Evolutionary conservation across 37 sponge, comb jelly and placozoan species (phyloP), one percentile per base, ranked within the genome.

Genomic region (Agelas oroides): DNA sequence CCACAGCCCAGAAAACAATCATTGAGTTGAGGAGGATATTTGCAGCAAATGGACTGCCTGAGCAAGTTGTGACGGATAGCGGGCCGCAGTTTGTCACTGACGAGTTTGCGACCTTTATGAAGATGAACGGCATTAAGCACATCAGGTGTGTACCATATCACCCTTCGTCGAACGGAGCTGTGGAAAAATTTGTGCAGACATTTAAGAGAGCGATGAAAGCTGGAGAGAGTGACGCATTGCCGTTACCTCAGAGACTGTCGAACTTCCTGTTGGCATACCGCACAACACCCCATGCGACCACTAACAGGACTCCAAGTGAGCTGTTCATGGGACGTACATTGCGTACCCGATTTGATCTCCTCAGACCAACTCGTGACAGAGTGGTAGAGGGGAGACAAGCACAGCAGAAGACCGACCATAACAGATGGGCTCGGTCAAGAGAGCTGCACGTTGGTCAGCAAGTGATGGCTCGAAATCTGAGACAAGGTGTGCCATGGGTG

Each of bases 91-190:
- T 84, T 59, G 59, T 68, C 19, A 53, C 57, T 12, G 36, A 37
- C 13, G 86, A 85, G 23, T 76, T 85, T 58, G 55, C 52, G 5
- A 70, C 71, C 63, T 85, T 85, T 56, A 34, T 67, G 18, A 28
- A 33, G 31, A 40, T 36, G 28, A 85, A 85, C 60, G 75, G 75
- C 23, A 65, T 85, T 15, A n/a, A 56, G 27, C 86, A 85, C n/a
- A n/a, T n/a, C n/a, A n/a, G n/a, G n/a, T n/a, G n/a, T n/a, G n/a
- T 78, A 1, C 86, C 86, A 23, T 67, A 85, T 68, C 76, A 75
- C 67, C 86, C 86, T 16, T 31, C 68, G 33, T 67, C 68, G 33
- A 67, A 67, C 68, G 68, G 68, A 34, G 5, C 27, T 6, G 68
- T 67, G 2, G 86, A 85, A 70, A 76, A 78, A 41, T 77, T 78